Percentiles rank a stretch among this genome's conserved stretches.
Evolutionary conservation across 2,797 vertebrate genomes (phyloP).

Genomic region (Falco peregrinus): DNA sequence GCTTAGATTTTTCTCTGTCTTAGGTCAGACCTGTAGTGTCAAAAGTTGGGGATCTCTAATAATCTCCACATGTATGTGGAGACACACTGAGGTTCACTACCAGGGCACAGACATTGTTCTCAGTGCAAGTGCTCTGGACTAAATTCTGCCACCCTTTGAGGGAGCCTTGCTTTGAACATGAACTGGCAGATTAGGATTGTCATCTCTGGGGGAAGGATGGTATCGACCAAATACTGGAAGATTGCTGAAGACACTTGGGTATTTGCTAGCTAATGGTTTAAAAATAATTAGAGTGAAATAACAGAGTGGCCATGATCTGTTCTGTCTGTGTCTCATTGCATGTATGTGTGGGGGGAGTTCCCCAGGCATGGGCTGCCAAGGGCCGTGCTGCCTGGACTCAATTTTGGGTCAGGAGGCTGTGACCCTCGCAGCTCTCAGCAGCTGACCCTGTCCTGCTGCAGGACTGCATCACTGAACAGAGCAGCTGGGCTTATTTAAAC

Average conservation of each 20-base stretch:
- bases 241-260: not conserved
- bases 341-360: not conserved
- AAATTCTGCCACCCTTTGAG: not conserved
- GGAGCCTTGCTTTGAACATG: not conserved
- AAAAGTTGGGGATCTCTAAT: not conserved
- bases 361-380: accelerated
- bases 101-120: accelerated
- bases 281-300: not conserved
- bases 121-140: not conserved
- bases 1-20: not conserved
- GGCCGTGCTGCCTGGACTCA: not conserved
- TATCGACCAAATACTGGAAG: not conserved
- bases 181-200: not conserved
- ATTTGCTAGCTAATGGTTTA: not conserved
- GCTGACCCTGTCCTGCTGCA: not conserved
- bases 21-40: not conserved
- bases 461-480: not conserved
- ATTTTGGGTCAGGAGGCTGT: not conserved
- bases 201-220: not conserved
- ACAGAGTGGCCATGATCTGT: not conserved
- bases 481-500: not conserved
- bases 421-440: not conserved
- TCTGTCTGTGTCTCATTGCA: not conserved
- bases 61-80: accelerated
- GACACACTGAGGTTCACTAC: not conserved